phyloP scores from a whole-genome alignment of 1,140 invertebrate genomes.

The Archivesica marissinica region DNA sequence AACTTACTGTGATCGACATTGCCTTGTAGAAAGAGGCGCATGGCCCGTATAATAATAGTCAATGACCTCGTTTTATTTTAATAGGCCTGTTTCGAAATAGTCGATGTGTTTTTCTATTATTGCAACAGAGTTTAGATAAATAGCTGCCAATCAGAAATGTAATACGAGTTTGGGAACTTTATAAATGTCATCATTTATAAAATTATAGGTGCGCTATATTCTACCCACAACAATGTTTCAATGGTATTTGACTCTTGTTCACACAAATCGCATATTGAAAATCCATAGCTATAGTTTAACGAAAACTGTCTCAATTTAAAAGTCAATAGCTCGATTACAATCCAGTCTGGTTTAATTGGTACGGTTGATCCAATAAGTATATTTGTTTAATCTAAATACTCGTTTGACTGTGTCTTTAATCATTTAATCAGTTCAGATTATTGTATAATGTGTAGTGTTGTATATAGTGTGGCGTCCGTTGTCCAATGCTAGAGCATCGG shows the following conservation, averaged over 20 bases:
- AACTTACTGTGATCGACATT: no score
- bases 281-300: neutral
- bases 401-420: no score
- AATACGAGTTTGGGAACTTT: neutral
- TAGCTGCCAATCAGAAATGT: neutral
- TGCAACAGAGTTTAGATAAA: neutral
- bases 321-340: neutral
- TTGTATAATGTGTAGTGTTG: no score
- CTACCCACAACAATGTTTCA: neutral
- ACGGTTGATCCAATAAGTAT: neutral
- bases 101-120: no score
- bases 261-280: no score
- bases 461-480: no score
- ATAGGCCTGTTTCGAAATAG: no score
- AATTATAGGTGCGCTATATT: neutral
- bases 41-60: no score
- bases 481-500: no score
- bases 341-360: neutral
- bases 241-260: neutral
- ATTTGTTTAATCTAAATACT: slow-evolving; percentile 17
- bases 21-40: no score
- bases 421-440: no score
- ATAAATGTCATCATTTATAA: slow-evolving; percentile 9
- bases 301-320: neutral
- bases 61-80: no score